Base-by-base conservation (phyloP, 2,797 vertebrate genomes). In the Antennarius maculatus region DNA sequence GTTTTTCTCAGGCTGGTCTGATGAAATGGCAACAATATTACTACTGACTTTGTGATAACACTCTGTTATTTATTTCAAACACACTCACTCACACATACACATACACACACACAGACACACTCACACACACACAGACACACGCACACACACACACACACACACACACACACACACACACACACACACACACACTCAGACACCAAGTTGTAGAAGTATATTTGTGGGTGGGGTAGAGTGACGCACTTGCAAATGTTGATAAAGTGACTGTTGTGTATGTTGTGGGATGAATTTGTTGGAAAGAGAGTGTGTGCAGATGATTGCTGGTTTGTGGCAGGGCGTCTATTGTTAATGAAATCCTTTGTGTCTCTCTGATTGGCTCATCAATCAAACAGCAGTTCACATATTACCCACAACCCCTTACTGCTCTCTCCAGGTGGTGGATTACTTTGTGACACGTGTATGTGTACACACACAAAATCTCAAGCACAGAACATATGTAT, bases 341-440 rank as follows among this genome's bases (percentile, higher is more conserved):
- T 89, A 75, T 91, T 91, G 88, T 89, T 93, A 94, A 94, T 93
- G 91, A 93, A 93, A 91, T 90, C 88, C 87, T 93, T 93, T 93
- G 90, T 92, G 92, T 76, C 54, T 13, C 90, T 89, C 90, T 92
- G 92, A 93, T 93, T 93, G 90, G 88, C 85, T 90, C 89, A 93
- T 94, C 91, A 93, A 91, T 93, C 92, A 93, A 91, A 91, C 85
- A 75, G 87, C 78, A 66, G 86, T 85, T 84, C 80, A 34, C 83
- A 87, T 85, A 85, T 88, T 90, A 89, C 84, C 87, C 85, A 84
- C 87, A 85, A 88, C 78, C 82, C 83, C 70, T 87, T 76, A 86
- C 80, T 86, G 76, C 84, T 82, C 87, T 79, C 86, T 84, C 84
- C 89, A 89, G 89, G 88, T 88, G 89, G 88, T 12, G 76, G 86